phyloP scores from a whole-genome alignment of 1,140 invertebrate genomes.

The Archegozetes longisetosus region DNA sequence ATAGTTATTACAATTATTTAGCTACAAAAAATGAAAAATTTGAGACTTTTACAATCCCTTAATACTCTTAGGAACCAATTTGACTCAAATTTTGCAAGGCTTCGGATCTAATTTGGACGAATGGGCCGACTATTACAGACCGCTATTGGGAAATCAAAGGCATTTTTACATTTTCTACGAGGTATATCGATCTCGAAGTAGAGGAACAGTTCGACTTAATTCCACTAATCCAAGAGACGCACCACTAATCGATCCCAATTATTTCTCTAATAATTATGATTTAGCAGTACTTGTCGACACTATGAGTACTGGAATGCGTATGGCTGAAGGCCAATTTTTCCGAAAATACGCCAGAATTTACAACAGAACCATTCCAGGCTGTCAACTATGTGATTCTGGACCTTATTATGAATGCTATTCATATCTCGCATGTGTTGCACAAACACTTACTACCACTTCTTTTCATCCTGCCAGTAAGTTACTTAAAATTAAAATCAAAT shows the following conservation, averaged over 20 bases:
- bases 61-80: background rate
- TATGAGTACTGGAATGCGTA: conserved; percentile 12
- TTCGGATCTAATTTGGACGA: background rate
- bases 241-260: conserved; percentile 64
- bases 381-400: conserved; percentile 44
- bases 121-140: conserved; percentile 6
- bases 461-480: conserved; percentile 34
- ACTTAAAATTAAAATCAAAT: too few relatives aligned
- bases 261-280: conserved; percentile 46
- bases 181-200: conserved; percentile 32
- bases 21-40: background rate
- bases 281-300: conserved; percentile 27
- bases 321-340: conserved; percentile 11
- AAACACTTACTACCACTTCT: conserved; percentile 66
- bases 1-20: background rate
- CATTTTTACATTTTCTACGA: conserved; percentile 15
- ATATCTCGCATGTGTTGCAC: conserved; percentile 67
- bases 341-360: conserved; percentile 9
- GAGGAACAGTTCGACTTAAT: conserved; percentile 38
- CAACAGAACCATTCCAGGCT: conserved; percentile 45
- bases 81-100: background rate
- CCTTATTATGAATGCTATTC: conserved; percentile 39
- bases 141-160: background rate
- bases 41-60: background rate
- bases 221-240: conserved; percentile 45